Conservation (phyloP, 2,797 vertebrate genomes). For the Sebastes kiyomatsui region DNA sequence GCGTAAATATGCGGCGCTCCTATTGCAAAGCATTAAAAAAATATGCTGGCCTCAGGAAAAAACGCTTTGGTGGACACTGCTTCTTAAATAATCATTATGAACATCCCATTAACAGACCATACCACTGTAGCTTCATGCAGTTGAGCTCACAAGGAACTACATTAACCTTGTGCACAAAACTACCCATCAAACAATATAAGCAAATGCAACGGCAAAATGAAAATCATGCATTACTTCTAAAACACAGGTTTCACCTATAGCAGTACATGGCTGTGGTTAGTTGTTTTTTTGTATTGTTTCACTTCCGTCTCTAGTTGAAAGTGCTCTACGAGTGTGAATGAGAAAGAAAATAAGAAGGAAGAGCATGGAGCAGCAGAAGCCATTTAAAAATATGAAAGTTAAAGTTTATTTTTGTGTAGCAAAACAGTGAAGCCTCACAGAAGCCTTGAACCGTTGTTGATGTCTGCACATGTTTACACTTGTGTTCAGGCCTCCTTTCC, state of each 20-base stretch:
- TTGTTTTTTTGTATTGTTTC: too few species aligned
- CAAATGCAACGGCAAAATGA: neutral
- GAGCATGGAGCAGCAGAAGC: neutral
- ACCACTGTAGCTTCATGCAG: neutral
- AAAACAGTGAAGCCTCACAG: constrained; percentile 4
- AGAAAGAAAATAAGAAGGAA: neutral
- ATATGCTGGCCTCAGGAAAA: too few species aligned
- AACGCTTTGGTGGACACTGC: too few species aligned
- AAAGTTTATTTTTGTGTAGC: neutral
- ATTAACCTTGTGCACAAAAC: neutral
- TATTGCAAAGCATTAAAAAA: too few species aligned
- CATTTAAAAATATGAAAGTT: neutral
- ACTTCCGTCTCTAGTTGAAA: neutral
- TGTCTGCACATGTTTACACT: constrained; percentile 22
- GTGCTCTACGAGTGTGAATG: neutral
- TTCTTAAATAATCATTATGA: neutral
- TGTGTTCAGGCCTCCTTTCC: neutral
- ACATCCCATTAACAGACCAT: neutral
- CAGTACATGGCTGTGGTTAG: neutral
- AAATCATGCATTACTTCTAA: neutral
- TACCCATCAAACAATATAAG: neutral
- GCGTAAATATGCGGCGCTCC: too few species aligned
- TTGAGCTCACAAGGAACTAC: neutral
- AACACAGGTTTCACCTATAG: neutral
- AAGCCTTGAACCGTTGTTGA: neutral